phyloP scores from a whole-genome alignment of 64 coral and sea anemone genomes.

The Pachyseris speciosa region DNA sequence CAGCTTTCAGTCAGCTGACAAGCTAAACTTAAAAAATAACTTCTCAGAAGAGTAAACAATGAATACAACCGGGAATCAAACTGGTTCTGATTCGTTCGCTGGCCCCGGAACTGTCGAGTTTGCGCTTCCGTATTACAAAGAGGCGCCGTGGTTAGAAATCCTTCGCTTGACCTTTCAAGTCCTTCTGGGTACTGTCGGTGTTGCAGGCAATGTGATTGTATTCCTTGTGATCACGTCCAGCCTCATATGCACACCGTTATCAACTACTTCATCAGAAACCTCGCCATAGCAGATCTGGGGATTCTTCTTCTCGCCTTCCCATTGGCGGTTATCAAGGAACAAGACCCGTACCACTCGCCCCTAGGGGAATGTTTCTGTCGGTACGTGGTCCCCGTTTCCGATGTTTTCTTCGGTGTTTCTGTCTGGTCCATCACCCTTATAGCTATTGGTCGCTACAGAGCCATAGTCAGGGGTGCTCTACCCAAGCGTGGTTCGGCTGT shows the following conservation, averaged over 20 bases:
- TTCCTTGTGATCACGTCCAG: constrained; percentile 59
- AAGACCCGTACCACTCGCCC: constrained; percentile 60
- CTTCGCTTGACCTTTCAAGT: constrained; percentile 47
- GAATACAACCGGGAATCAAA: not conserved
- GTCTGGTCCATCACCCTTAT: constrained; percentile 85
- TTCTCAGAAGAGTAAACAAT: no score
- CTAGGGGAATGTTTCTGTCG: constrained; percentile 75
- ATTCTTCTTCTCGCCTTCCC: constrained; percentile 75
- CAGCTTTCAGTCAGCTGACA: no score
- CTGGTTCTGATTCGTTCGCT: not conserved
- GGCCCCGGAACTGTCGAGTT: not conserved
- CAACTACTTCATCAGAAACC: constrained; percentile 71
- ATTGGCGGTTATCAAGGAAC: constrained; percentile 57
- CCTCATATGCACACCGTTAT: constrained; percentile 46
- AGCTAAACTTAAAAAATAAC: no score
- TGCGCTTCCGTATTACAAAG: not conserved
- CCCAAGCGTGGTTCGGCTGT: not conserved
- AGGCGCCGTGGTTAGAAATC: constrained; percentile 14
- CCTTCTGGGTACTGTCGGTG: constrained; percentile 57
- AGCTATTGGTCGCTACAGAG: constrained; percentile 75
- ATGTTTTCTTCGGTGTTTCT: constrained; percentile 77
- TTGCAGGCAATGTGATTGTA: constrained; percentile 75
- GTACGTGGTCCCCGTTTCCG: constrained; percentile 59
- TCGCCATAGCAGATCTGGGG: constrained; percentile 81
- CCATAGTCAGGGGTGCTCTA: constrained; percentile 43